Conservation (phyloP, 2,888 invertebrate species). For the Apantesis nais region DNA sequence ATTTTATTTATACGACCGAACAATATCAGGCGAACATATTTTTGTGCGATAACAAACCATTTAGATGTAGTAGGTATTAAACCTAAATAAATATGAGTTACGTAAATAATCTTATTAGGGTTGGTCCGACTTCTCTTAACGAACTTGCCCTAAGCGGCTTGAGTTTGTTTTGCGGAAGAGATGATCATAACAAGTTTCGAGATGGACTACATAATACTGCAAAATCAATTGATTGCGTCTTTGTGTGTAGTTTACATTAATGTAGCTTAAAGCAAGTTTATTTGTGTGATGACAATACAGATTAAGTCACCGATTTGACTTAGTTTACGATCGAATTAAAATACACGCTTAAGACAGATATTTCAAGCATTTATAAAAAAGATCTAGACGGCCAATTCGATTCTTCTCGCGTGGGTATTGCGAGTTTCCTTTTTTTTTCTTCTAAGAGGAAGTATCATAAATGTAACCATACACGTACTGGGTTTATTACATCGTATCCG, state of each 20-base stretch:
- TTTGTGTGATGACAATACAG: neutral
- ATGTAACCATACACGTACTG: too few relatives aligned
- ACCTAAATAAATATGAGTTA: conserved; percentile 36
- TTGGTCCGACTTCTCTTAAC: conserved; percentile 30
- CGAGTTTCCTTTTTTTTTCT: too few relatives aligned
- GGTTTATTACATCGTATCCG: too few relatives aligned
- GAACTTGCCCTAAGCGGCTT: conserved; percentile 25
- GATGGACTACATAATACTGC: conserved; percentile 12
- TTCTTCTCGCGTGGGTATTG: too few relatives aligned
- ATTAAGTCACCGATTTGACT: neutral
- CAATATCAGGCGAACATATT: conserved; percentile 25
- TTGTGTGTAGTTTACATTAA: neutral
- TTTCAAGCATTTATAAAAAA: too few relatives aligned
- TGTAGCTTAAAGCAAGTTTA: neutral
- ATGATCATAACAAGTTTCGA: conserved; percentile 16
- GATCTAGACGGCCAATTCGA: too few relatives aligned
- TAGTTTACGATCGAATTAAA: neutral
- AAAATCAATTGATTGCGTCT: conserved; percentile 2
- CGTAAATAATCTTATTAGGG: conserved; percentile 40
- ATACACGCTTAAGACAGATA: neutral
- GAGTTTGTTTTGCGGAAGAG: conserved; percentile 23
- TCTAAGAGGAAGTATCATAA: too few relatives aligned
- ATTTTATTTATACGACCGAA: conserved; percentile 31
- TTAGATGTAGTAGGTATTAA: conserved; percentile 23
- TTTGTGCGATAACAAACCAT: conserved; percentile 16